Percentiles rank a stretch among this genome's conserved stretches.
phyloP scores from a whole-genome alignment of 92 coral and sea anemone genomes.

The Porites lobata region DNA sequence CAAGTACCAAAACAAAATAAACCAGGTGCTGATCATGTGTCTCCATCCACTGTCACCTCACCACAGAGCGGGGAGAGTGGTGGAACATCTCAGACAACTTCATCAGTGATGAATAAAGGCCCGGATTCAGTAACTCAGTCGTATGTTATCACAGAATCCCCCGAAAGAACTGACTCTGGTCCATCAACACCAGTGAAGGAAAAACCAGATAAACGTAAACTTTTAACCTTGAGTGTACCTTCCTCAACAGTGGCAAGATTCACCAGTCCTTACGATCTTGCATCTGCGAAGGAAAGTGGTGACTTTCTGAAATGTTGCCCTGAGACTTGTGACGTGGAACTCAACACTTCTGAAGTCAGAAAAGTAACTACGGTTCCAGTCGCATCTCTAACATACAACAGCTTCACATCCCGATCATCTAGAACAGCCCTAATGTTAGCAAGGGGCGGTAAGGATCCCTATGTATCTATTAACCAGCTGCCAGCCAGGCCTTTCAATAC shows the following conservation, averaged over 20 bases:
- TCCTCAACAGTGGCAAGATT: constrained; percentile 13
- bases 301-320: neutral
- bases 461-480: constrained; percentile 30
- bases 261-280: constrained; percentile 28
- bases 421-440: constrained; percentile 43
- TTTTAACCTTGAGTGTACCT: constrained; percentile 19
- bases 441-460: constrained; percentile 46
- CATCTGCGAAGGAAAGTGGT: constrained; percentile 3
- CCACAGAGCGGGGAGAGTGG: neutral
- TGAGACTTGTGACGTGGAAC: constrained; percentile 3
- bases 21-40: neutral
- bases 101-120: neutral
- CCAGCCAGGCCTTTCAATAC: constrained; percentile 48
- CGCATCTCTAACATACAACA: constrained; percentile 21
- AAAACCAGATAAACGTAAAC: constrained; percentile 6
- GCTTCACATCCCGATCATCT: constrained; percentile 37
- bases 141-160: neutral
- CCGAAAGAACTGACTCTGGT: neutral
- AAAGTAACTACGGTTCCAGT: constrained; percentile 27
- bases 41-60: neutral
- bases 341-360: neutral
- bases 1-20: neutral
- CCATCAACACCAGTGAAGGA: neutral
- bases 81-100: neutral
- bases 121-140: neutral